Conservation (phyloP, 1,140 invertebrate genomes). For the Pissodes strobi region DNA sequence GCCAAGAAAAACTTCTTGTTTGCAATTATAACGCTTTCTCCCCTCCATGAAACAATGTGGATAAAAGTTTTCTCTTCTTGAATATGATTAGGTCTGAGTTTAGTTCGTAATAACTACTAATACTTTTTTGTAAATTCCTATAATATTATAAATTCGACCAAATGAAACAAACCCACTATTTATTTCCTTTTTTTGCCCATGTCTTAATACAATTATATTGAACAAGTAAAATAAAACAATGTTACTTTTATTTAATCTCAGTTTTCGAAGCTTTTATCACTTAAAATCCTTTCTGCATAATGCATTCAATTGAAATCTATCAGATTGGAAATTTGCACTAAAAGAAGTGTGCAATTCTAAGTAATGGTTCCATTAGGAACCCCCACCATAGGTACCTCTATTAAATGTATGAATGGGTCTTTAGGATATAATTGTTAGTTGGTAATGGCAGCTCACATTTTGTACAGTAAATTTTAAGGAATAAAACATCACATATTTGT, state of each 20-base stretch:
- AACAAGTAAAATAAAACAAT: background rate
- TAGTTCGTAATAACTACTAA: too few relatives aligned
- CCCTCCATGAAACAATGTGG: too few relatives aligned
- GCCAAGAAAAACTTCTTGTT: too few relatives aligned
- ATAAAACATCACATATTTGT: constrained; percentile 33
- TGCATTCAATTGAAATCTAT: constrained; percentile 18
- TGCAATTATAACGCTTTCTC: too few relatives aligned
- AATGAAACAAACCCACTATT: too few relatives aligned
- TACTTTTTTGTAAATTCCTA: too few relatives aligned
- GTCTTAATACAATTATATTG: too few relatives aligned
- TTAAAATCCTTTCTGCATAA: background rate
- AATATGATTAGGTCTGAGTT: too few relatives aligned
- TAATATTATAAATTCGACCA: too few relatives aligned
- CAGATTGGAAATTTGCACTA: constrained; percentile 41
- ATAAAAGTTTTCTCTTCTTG: too few relatives aligned
- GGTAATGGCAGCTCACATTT: constrained; percentile 48
- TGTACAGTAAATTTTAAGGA: constrained; percentile 45
- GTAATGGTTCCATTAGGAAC: constrained; percentile 51
- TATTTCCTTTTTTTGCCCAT: too few relatives aligned
- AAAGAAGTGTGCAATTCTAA: constrained; percentile 52
- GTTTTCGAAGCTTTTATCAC: too few relatives aligned
- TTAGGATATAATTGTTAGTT: constrained; percentile 30
- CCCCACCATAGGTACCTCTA: constrained; percentile 55
- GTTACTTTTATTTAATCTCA: background rate
- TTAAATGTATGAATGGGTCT: constrained; percentile 49